Evolutionary conservation across 2,888 invertebrate genomes (phyloP).

Genomic region (Idaea straminata): DNA sequence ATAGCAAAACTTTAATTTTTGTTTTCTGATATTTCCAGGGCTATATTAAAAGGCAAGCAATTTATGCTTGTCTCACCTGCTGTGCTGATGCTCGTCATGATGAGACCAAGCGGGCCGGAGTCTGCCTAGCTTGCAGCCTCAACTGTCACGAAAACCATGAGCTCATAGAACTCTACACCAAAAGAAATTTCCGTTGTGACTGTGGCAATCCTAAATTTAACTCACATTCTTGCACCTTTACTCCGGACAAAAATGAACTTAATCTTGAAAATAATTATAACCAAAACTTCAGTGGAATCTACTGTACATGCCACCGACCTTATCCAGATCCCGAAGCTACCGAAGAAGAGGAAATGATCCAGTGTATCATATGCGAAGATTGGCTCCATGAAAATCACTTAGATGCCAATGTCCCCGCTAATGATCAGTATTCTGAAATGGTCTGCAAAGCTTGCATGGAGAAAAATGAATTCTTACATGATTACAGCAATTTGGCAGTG

Average conservation of each 20-base stretch:
- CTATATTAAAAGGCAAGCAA: constrained; percentile 93
- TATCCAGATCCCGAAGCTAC: constrained; percentile 95
- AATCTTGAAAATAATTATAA: constrained; percentile 91
- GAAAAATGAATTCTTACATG: constrained; percentile 86
- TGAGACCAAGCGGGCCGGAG: constrained; percentile 84
- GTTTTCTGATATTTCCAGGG: constrained; percentile 81
- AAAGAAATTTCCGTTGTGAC: constrained; percentile 96
- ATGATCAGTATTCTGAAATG: constrained; percentile 88
- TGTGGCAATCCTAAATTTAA: constrained; percentile 92
- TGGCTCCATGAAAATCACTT: constrained; percentile 95
- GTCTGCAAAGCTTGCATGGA: constrained; percentile 89
- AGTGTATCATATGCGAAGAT: constrained; percentile 98
- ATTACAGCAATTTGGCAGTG: constrained; percentile 81
- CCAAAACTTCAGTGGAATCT: constrained; percentile 96
- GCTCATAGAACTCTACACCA: constrained; percentile 96
- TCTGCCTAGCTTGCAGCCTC: constrained; percentile 96
- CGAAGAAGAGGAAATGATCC: constrained; percentile 95
- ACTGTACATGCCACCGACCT: constrained; percentile 94
- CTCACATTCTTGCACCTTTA: constrained; percentile 84
- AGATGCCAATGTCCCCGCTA: constrained; percentile 78
- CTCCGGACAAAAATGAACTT: constrained; percentile 79
- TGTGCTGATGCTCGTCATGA: constrained; percentile 82
- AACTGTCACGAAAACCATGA: constrained; percentile 98
- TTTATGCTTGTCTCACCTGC: constrained; percentile 97
- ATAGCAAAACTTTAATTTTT: constrained; percentile 9